phyloP scores from a whole-genome alignment of 1,140 invertebrate species.

The Dreissena rostriformis region DNA sequence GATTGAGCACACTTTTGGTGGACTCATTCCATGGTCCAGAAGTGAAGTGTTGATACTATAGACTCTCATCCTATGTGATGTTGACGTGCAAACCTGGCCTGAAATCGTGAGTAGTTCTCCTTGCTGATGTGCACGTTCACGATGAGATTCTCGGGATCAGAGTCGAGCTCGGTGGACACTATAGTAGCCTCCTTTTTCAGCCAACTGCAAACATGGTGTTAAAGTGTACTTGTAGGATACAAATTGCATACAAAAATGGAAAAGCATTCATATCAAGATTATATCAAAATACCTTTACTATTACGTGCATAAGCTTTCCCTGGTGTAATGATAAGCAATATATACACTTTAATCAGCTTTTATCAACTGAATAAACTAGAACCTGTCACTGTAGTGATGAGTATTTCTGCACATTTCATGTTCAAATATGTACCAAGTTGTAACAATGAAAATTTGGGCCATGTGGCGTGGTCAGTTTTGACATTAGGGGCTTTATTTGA shows the following conservation, averaged over 20 bases:
- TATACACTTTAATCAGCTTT: too few species aligned
- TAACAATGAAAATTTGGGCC: background rate
- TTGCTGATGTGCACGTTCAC: slow-evolving; percentile 44
- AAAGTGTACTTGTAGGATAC: background rate
- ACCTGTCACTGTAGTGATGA: too few species aligned
- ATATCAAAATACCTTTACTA: background rate
- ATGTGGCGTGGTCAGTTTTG: background rate
- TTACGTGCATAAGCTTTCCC: background rate
- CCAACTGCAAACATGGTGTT: slow-evolving; percentile 35
- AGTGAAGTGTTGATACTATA: too few species aligned
- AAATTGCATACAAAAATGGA: background rate
- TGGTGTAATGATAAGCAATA: background rate
- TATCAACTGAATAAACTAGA: too few species aligned
- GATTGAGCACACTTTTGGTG: too few species aligned
- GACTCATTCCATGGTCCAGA: too few species aligned
- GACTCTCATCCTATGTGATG: too few species aligned
- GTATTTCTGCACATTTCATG: too few species aligned
- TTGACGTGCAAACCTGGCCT: slow-evolving; percentile 21
- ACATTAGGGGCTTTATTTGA: background rate
- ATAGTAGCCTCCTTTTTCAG: slow-evolving; percentile 46
- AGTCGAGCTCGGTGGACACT: slow-evolving; percentile 36
- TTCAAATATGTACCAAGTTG: too few species aligned
- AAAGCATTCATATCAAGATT: background rate
- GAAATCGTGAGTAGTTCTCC: slow-evolving; percentile 31
- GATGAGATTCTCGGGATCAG: slow-evolving; percentile 25